Evolutionary conservation across 2,113 vertebrate genomes (phyloP).

Genomic region (Hippocampus comes): DNA sequence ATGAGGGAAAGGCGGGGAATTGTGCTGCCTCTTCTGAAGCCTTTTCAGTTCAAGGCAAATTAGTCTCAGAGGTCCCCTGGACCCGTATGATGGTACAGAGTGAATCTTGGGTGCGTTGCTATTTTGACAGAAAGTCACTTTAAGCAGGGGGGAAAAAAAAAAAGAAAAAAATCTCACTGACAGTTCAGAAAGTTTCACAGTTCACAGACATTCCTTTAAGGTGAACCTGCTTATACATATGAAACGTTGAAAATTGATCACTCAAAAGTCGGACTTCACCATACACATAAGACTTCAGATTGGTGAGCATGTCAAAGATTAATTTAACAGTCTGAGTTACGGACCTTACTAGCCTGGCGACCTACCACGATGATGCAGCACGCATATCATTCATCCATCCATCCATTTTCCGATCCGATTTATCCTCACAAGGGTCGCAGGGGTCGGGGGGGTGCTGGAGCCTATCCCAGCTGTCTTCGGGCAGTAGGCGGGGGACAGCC

Average conservation of each 20-base stretch:
- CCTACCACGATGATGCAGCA: too few relatives aligned
- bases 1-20: constrained; percentile 5
- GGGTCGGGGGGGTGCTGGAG: too few relatives aligned
- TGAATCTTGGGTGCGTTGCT: not conserved
- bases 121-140: not conserved
- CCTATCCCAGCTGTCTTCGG: too few relatives aligned
- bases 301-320: not conserved
- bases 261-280: not conserved
- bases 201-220: not conserved
- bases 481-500: too few relatives aligned
- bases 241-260: not conserved
- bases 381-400: too few relatives aligned
- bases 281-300: not conserved
- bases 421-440: too few relatives aligned
- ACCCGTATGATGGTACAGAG: not conserved
- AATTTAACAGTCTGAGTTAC: not conserved
- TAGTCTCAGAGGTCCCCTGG: not conserved
- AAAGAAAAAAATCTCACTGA: too few relatives aligned
- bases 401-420: too few relatives aligned
- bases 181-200: not conserved
- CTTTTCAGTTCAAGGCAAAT: constrained; percentile 9
- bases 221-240: too few relatives aligned
- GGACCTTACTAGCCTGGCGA: too few relatives aligned
- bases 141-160: not conserved
- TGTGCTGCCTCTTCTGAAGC: constrained; percentile 2